Conservation (phyloP, 2,113 vertebrate species). For the Podocnemis expansa region DNA sequence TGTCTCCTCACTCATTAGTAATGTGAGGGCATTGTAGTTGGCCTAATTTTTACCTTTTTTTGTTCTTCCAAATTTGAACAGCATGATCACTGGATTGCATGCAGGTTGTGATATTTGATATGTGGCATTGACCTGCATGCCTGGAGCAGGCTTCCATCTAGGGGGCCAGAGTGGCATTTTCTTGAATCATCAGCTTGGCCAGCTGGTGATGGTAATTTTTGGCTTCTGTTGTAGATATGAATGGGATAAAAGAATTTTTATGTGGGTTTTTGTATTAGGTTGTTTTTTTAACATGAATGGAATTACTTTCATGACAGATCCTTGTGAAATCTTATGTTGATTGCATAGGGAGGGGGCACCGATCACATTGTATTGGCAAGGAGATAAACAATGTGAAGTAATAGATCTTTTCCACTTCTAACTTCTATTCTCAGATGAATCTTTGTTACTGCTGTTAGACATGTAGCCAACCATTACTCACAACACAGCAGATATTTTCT, state of each 20-base stretch:
- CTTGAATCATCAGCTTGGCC: background rate
- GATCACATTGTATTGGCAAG: conserved; percentile 36
- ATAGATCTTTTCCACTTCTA: conserved; percentile 69
- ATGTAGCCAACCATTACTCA: conserved; percentile 45
- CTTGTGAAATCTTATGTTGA: background rate
- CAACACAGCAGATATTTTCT: conserved; percentile 28
- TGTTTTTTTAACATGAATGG: fast-evolving
- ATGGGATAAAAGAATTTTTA: background rate
- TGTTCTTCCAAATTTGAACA: conserved; percentile 51
- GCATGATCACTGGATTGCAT: conserved; percentile 11
- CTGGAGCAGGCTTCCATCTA: background rate
- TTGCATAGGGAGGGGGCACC: background rate
- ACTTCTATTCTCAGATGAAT: conserved; percentile 61
- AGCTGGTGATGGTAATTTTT: background rate
- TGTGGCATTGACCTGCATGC: background rate
- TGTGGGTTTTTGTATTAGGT: fast-evolving
- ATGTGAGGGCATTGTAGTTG: conserved; percentile 39
- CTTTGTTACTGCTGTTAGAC: conserved; percentile 64
- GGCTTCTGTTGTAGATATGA: too few species aligned
- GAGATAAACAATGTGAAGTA: background rate
- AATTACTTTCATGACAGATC: fast-evolving
- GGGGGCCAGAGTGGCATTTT: background rate
- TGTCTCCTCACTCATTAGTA: conserved; percentile 24
- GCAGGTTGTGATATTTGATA: fast-evolving
- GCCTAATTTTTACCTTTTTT: conserved; percentile 48